phyloP scores from a whole-genome alignment of 2,113 vertebrate species.

The Coptodon rendalli region DNA sequence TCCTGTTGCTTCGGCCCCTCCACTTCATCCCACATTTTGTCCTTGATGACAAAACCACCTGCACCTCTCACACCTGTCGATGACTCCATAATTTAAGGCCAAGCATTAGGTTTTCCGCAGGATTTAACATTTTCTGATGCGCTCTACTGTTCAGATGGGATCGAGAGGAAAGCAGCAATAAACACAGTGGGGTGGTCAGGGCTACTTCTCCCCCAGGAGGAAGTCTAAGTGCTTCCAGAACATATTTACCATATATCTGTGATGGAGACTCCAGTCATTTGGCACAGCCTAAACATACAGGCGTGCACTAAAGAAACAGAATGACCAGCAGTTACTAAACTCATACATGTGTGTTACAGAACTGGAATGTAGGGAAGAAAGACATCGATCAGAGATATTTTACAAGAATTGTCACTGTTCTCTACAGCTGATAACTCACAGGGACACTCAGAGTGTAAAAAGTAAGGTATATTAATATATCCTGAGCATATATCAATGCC shows the following conservation, averaged over 20 bases:
- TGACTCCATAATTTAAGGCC: constrained; percentile 33
- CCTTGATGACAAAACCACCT: constrained; percentile 53
- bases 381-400: neutral
- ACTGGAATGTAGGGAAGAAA: neutral
- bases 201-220: constrained; percentile 14
- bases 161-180: constrained; percentile 16
- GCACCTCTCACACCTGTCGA: constrained; percentile 49
- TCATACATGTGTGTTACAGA: neutral
- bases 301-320: neutral
- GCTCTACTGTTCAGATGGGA: constrained; percentile 9
- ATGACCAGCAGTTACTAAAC: neutral
- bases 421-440: neutral
- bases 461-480: constrained; percentile 12
- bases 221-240: constrained; percentile 28
- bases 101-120: constrained; percentile 4
- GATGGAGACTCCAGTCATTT: constrained; percentile 45
- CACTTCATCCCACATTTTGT: neutral
- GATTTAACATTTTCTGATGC: constrained; percentile 18
- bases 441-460: neutral
- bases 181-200: constrained; percentile 29
- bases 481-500: neutral
- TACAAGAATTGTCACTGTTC: neutral
- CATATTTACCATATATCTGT: constrained; percentile 41
- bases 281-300: constrained; percentile 18
- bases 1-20: neutral